phyloP scores from a whole-genome alignment of 2,113 vertebrate genomes.

The Dicentrarchus labrax region DNA sequence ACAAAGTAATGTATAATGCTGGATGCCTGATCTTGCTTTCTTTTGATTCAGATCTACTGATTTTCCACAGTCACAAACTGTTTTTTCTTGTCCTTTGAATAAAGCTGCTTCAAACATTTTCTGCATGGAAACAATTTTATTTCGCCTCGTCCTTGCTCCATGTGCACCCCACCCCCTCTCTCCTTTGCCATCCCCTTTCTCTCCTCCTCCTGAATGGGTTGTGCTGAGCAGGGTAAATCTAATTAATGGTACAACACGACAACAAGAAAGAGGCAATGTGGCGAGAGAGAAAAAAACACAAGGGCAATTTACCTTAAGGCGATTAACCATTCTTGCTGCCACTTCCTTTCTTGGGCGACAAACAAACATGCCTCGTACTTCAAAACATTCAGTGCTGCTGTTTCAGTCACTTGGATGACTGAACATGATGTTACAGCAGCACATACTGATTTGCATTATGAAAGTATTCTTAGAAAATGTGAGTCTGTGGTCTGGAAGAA shows the following conservation, averaged over 20 bases:
- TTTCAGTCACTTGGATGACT: conserved; percentile 58
- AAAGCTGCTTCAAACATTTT: conserved; percentile 49
- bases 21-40: background rate
- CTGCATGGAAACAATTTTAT: conserved; percentile 33
- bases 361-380: conserved; percentile 62
- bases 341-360: conserved; percentile 57
- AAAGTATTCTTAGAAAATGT: conserved; percentile 37
- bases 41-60: background rate
- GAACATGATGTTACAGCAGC: conserved; percentile 22
- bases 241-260: conserved; percentile 81
- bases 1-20: background rate
- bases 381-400: conserved; percentile 50
- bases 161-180: conserved; percentile 7
- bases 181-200: conserved; percentile 12
- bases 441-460: conserved; percentile 34
- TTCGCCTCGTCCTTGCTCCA: conserved; percentile 7
- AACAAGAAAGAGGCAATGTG: conserved; percentile 72
- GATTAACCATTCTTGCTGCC: conserved; percentile 67
- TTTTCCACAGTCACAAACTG: conserved; percentile 17
- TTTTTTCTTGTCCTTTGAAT: conserved; percentile 39
- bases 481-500: conserved; percentile 25
- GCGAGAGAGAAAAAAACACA: conserved; percentile 47
- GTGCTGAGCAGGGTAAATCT: conserved; percentile 75
- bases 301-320: conserved; percentile 70
- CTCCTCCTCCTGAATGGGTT: conserved; percentile 64